Evolutionary conservation across 2,888 invertebrate genomes (phyloP), one percentile per base, ranked within the genome.

Genomic region (Lycocerus yunnanus): DNA sequence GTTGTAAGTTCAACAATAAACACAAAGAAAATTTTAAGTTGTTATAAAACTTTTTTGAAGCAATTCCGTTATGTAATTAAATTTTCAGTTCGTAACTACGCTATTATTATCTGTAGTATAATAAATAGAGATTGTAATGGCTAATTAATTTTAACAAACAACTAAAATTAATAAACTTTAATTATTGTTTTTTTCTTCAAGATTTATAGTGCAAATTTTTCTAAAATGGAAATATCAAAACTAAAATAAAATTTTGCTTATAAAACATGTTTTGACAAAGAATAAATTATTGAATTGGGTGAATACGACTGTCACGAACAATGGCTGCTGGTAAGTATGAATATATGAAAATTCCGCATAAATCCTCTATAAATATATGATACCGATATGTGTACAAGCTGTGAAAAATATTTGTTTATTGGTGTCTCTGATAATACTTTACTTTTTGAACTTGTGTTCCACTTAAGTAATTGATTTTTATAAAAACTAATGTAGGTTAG

Each of bases 241-340:
- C 13, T 43, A n/a, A n/a, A 43, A 43, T 43, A 43, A 43, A 43
- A 43, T 43, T 43, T 43, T 43, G 61, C 13, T 63, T 18, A 20
- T 18, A 70, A 65, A 60, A 61, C 20, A 71, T 71, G 71, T 71
- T 71, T 71, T 71, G 71, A 71, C 71, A 66, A 58, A 65, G 43
- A 71, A 27, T 15, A 24, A 66, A 24, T 24, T 43, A 43, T 43
- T 43, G n/a, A 43, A 43, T 43, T 66, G 21, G 59, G 59, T 58
- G 71, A 71, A 66, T 66, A 21, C 66, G 65, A n/a, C 71, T 58
- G 13, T 27, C 16, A 27, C 5, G 21, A 21, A 72, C 72, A 20
- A 75, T 75, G 75, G 75, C 75, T 69, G 75, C 75, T 15, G 75
- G 75, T 75, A 72, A 72, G 75, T 75, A 75, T 27, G 10, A 43